Evolutionary conservation across 2,113 vertebrate genomes (phyloP).

Genomic region (Malurus elegans): DNA sequence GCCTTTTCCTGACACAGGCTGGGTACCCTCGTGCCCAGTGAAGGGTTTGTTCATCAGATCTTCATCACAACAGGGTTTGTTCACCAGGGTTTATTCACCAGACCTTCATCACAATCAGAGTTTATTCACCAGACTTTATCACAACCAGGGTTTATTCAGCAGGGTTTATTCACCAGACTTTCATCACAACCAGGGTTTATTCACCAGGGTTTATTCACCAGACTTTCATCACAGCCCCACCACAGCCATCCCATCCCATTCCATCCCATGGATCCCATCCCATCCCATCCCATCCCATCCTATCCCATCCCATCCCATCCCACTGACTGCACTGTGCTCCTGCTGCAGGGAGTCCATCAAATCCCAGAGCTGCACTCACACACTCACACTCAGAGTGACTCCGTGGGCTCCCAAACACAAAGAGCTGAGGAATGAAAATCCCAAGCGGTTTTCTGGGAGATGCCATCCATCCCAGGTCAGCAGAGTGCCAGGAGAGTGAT

Average conservation of each 20-base stretch:
- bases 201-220: too few relatives aligned
- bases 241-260: background rate
- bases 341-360: background rate
- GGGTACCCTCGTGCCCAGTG: background rate
- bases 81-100: too few relatives aligned
- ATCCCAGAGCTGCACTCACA: background rate
- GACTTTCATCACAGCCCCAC: background rate
- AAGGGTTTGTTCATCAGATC: too few relatives aligned
- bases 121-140: too few relatives aligned
- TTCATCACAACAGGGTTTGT: too few relatives aligned
- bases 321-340: background rate
- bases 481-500: background rate
- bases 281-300: too few relatives aligned
- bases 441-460: fast-evolving
- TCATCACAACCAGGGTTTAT: too few relatives aligned
- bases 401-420: fast-evolving
- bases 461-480: fast-evolving
- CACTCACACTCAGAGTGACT: background rate
- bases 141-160: too few relatives aligned
- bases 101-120: too few relatives aligned
- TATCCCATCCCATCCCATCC: too few relatives aligned
- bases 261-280: too few relatives aligned
- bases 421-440: background rate
- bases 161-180: too few relatives aligned
- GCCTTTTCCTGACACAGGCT: background rate